phyloP scores from a whole-genome alignment of 2,888 invertebrate genomes.

The Hirtodrosophila histrioides region DNA sequence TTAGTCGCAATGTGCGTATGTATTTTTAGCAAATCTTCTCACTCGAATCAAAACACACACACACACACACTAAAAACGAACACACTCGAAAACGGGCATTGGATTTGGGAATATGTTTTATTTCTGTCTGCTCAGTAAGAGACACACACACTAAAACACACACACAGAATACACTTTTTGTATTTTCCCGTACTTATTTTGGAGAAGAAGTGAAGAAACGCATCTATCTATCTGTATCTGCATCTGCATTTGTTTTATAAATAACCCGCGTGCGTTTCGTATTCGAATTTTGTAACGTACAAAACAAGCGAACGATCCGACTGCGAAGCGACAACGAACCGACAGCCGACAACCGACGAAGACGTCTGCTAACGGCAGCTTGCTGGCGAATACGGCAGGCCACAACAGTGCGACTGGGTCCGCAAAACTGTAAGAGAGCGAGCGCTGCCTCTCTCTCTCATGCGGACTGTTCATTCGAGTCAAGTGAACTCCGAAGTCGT shows the following conservation, averaged over 20 bases:
- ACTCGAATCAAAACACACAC: constrained; percentile 28
- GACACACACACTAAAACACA: constrained; percentile 25
- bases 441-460: no score
- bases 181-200: constrained; percentile 27
- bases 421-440: no score
- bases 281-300: constrained; percentile 55
- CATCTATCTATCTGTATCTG: constrained; percentile 25
- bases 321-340: constrained; percentile 9
- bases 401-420: neutral
- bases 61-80: constrained; percentile 8
- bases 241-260: constrained; percentile 30
- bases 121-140: constrained; percentile 32
- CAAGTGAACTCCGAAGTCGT: no score
- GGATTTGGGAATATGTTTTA: constrained; percentile 25
- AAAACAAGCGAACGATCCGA: constrained; percentile 3
- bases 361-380: constrained; percentile 43
- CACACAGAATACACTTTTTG: neutral
- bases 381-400: constrained; percentile 1
- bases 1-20: constrained; percentile 26
- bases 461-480: no score
- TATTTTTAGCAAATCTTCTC: constrained; percentile 62
- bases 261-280: constrained; percentile 45
- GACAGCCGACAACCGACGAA: constrained; percentile 37
- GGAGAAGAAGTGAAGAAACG: constrained; percentile 15
- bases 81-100: no score